Conservation (phyloP, 1,140 invertebrate genomes). For the Drosophila equinoxialis region DNA sequence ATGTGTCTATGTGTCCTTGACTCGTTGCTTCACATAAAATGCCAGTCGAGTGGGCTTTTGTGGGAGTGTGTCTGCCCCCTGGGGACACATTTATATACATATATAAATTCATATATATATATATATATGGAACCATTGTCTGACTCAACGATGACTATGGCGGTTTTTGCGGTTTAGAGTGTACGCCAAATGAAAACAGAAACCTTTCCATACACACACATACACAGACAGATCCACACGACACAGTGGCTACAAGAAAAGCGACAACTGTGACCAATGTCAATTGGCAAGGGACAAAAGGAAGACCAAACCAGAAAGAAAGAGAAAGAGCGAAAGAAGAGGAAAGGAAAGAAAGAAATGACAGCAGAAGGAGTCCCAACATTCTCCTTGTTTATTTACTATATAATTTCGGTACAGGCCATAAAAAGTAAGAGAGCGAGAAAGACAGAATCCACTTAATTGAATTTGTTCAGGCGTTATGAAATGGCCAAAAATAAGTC, state of each 20-base stretch:
- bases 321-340: conserved; percentile 22
- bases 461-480: conserved; percentile 78
- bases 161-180: conserved; percentile 68
- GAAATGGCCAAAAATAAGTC: conserved; percentile 52
- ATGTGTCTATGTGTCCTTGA: conserved; percentile 52
- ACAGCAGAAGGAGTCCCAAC: conserved; percentile 13
- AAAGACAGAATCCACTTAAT: conserved; percentile 53
- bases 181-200: conserved; percentile 37
- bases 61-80: conserved; percentile 26
- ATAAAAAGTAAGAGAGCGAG: conserved; percentile 52
- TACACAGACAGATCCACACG: neutral
- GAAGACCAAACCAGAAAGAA: conserved; percentile 31
- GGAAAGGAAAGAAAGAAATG: neutral
- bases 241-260: conserved; percentile 19
- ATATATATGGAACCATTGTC: conserved; percentile 49
- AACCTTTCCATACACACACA: conserved; percentile 19
- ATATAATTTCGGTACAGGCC: conserved; percentile 70
- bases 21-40: conserved; percentile 29
- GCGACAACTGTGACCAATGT: conserved; percentile 73
- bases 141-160: conserved; percentile 52
- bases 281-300: conserved; percentile 56
- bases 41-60: conserved; percentile 1
- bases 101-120: conserved; percentile 2
- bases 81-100: conserved; percentile 58
- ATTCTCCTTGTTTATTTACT: conserved; percentile 72